Conservation (phyloP, 2,113 vertebrate genomes). For the Notiomystis cincta region DNA sequence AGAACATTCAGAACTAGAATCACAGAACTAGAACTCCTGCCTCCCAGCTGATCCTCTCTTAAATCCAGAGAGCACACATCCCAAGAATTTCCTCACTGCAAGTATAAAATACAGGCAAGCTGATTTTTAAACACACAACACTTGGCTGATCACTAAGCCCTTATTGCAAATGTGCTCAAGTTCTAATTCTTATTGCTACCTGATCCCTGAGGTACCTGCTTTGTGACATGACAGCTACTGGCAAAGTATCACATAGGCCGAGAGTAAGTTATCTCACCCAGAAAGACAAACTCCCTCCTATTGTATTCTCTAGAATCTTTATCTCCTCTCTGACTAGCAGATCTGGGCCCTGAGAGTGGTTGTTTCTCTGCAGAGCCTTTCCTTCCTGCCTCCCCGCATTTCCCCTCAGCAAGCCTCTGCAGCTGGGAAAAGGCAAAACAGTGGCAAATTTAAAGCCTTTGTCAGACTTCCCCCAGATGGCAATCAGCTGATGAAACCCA, state of each 20-base stretch:
- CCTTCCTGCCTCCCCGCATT: background rate
- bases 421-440: slow-evolving; percentile 14
- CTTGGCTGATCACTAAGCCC: background rate
- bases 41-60: background rate
- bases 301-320: background rate
- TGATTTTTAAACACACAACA: background rate
- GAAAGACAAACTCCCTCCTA: background rate
- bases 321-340: background rate
- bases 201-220: background rate
- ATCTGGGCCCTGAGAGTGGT: background rate
- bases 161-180: background rate
- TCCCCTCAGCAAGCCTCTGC: background rate
- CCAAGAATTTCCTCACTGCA: background rate
- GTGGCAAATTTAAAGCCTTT: slow-evolving; percentile 59
- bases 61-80: background rate
- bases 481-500: slow-evolving; percentile 31
- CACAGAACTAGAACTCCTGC: background rate
- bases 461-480: slow-evolving; percentile 47
- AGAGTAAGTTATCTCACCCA: background rate
- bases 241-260: background rate
- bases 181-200: background rate
- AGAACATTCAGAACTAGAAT: background rate
- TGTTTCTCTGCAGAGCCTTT: background rate
- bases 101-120: background rate
- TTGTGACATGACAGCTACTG: background rate